phyloP scores from a whole-genome alignment of 2,113 vertebrate species.

The Cochlearius cochlearius region DNA sequence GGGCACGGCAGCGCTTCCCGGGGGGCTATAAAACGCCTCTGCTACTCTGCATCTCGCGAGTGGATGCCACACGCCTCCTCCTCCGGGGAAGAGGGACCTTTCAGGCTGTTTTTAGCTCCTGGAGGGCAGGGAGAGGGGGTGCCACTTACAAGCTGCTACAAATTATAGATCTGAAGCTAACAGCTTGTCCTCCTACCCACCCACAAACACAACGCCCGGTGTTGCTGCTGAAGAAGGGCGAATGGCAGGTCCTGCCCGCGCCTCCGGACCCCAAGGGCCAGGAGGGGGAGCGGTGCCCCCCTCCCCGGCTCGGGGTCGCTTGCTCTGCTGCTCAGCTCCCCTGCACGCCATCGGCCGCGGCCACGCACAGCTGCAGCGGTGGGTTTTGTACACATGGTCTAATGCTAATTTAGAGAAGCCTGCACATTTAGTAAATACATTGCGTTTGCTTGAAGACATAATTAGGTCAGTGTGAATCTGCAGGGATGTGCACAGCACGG shows the following conservation, averaged over 20 bases:
- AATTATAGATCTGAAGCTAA: slow-evolving; percentile 63
- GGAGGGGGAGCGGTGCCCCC: not conserved
- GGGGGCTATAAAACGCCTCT: not conserved
- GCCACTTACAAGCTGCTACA: slow-evolving; percentile 39
- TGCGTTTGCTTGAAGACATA: not conserved
- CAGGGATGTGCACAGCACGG: not conserved
- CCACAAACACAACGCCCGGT: not conserved
- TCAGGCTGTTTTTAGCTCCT: slow-evolving; percentile 48
- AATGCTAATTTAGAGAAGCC: not conserved
- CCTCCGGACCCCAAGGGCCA: not conserved
- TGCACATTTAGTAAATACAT: not conserved
- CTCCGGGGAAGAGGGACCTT: slow-evolving; percentile 4
- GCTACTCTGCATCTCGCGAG: not conserved
- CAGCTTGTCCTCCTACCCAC: slow-evolving; percentile 58
- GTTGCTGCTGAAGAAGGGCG: not conserved
- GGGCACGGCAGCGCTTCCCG: accelerated
- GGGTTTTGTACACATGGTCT: accelerated
- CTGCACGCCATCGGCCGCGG: accelerated
- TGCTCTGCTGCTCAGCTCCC: not conserved
- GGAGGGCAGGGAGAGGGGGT: slow-evolving; percentile 53
- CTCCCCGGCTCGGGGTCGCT: accelerated
- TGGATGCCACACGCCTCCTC: not conserved
- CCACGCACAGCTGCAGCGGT: not conserved
- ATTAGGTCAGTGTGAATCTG: not conserved
- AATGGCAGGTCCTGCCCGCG: not conserved